Conservation (phyloP, 1,140 invertebrate species). For the Drosophila ohnishii region DNA sequence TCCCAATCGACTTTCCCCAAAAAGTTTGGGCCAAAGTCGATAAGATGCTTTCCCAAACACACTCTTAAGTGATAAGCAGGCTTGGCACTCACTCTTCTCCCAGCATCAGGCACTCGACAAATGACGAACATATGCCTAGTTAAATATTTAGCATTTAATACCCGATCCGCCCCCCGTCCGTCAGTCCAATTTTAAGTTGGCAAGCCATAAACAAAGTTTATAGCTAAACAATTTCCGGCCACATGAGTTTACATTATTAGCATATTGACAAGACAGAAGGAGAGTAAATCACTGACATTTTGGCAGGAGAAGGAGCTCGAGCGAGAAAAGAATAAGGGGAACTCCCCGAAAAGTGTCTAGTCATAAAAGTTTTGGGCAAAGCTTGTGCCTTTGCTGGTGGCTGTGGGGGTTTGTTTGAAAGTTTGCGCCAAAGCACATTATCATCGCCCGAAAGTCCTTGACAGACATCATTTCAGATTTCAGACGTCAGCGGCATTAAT, state of each 20-base stretch:
- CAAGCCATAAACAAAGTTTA: conserved; percentile 73
- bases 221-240: conserved; percentile 74
- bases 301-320: not conserved
- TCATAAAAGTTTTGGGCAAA: conserved; percentile 68
- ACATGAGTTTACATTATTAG: conserved; percentile 72
- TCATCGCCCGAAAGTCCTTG: conserved; percentile 53
- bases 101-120: conserved; percentile 35
- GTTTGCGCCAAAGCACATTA: conserved; percentile 69
- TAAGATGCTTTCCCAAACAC: conserved; percentile 38
- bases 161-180: conserved; percentile 20
- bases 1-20: not conserved
- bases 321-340: not conserved
- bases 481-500: conserved; percentile 62
- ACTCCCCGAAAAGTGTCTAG: conserved; percentile 68
- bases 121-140: conserved; percentile 44
- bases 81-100: conserved; percentile 27
- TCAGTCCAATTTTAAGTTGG: conserved; percentile 40
- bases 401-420: conserved; percentile 40
- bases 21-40: conserved; percentile 28
- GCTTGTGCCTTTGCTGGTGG: conserved; percentile 47
- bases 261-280: conserved; percentile 66
- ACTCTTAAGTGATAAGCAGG: conserved; percentile 38
- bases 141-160: conserved; percentile 54
- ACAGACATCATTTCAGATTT: conserved; percentile 55
- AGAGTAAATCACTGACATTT: conserved; percentile 35